Percentiles rank a stretch among this genome's conserved stretches.
Evolutionary conservation across 1,140 invertebrate genomes (phyloP).

Genomic region (Pseudomyrmex flavicornis): DNA sequence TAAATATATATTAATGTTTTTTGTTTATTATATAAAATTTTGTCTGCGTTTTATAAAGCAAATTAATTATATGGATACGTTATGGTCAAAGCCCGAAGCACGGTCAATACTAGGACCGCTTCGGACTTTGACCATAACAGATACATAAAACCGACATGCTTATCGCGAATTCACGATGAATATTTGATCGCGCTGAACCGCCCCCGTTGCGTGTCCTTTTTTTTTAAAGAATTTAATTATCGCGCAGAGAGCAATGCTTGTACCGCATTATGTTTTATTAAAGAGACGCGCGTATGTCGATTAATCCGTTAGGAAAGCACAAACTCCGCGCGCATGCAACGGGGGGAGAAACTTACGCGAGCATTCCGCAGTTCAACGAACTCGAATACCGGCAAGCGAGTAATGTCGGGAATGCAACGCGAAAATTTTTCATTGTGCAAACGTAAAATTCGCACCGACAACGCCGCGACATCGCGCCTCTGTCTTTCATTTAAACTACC

Average conservation of each 20-base stretch:
- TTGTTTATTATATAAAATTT: slow-evolving; percentile 1
- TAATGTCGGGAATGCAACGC: slow-evolving; percentile 55
- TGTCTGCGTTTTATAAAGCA: background rate
- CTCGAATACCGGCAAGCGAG: slow-evolving; percentile 46
- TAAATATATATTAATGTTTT: slow-evolving; percentile 2
- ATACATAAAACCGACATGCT: slow-evolving; percentile 2
- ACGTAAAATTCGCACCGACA: slow-evolving; percentile 32
- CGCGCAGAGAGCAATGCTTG: background rate
- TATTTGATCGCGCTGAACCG: background rate
- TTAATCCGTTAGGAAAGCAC: slow-evolving; percentile 42
- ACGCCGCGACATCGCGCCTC: background rate
- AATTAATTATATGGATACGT: slow-evolving; percentile 3
- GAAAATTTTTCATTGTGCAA: slow-evolving; percentile 48
- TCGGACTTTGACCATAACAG: no score
- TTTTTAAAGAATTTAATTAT: slow-evolving; percentile 12
- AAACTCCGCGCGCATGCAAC: background rate
- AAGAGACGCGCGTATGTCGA: slow-evolving; percentile 28
- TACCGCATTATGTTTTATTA: slow-evolving; percentile 34
- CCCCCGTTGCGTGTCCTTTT: background rate
- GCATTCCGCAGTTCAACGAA: slow-evolving; percentile 62
- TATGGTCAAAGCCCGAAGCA: no score
- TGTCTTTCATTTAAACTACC: slow-evolving; percentile 18
- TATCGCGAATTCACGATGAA: background rate
- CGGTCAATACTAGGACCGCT: no score
- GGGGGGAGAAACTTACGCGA: slow-evolving; percentile 25